Conservation (phyloP, 2,113 vertebrate genomes). For the Leptobrachium ailaonicum region DNA sequence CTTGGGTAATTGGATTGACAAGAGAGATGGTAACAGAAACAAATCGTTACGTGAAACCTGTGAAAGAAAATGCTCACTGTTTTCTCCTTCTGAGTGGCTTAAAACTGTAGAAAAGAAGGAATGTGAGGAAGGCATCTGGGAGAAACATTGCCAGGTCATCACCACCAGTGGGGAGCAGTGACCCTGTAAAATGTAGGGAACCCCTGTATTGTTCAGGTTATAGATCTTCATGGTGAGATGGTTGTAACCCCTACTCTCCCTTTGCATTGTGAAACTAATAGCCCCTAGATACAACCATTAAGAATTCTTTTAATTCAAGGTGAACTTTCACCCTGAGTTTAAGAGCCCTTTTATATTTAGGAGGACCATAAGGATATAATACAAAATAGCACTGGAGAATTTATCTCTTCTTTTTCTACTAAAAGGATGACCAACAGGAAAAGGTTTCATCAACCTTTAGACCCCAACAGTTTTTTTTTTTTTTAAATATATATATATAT, state of each 20-base stretch:
- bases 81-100: not conserved
- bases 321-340: slow-evolving; percentile 12
- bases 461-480: no score
- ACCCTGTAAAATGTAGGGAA: slow-evolving; percentile 18
- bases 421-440: no score
- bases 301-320: not conserved
- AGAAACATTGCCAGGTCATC: not conserved
- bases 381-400: not conserved
- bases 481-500: no score
- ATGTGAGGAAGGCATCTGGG: slow-evolving; percentile 14
- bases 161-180: slow-evolving; percentile 3
- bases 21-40: slow-evolving; percentile 8
- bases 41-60: slow-evolving; percentile 16
- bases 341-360: slow-evolving; percentile 7
- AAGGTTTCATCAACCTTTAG: no score
- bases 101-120: slow-evolving; percentile 6
- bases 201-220: slow-evolving; percentile 9
- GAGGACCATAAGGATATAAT: not conserved
- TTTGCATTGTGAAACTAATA: slow-evolving; percentile 13
- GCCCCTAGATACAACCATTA: not conserved
- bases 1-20: slow-evolving; percentile 32
- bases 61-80: slow-evolving; percentile 22
- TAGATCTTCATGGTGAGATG: not conserved
- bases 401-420: no score
- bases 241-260: slow-evolving; percentile 8